A percentile compares a stretch with the other conserved stretches of the same genome.
These are phyloP conservation scores for Corythaeola cristata DNA, from an alignment of 2,113 vertebrate genomes.

Conservation along the genomic window DNA sequence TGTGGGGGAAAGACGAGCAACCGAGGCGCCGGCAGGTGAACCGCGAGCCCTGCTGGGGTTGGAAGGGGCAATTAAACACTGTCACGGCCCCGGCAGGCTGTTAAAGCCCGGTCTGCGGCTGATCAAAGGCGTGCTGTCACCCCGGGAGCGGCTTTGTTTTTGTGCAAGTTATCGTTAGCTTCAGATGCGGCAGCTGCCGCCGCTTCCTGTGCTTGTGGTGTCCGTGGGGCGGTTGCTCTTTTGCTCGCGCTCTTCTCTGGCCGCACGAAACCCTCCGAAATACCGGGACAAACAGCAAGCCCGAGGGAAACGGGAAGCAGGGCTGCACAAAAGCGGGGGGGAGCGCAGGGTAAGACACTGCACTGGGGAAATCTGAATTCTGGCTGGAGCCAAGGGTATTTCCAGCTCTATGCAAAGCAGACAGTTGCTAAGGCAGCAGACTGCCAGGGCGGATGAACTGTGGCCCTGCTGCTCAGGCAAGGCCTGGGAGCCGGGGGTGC, in stretches of 20 bases:
- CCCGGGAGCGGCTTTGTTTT: not conserved
- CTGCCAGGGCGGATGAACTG: not conserved
- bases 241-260: accelerated
- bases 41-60: not conserved
- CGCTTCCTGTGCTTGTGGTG: not conserved
- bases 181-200: not conserved
- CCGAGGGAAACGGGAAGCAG: accelerated
- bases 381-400: accelerated
- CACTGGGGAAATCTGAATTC: not conserved
- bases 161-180: no score
- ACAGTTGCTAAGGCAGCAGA: conserved; percentile 7
- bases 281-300: accelerated
- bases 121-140: accelerated
- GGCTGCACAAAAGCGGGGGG: not conserved
- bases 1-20: not conserved
- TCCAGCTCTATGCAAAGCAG: not conserved
- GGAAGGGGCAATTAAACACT: accelerated
- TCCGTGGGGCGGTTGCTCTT: not conserved
- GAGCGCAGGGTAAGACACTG: accelerated
- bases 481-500: not conserved
- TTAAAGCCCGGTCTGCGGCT: no score
- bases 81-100: accelerated
- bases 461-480: not conserved
- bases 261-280: not conserved
- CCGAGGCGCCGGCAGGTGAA: accelerated